Base-by-base conservation (phyloP, 30 jellyfish, hydroid and myxozoan species). In the Rhopilema esculentum region DNA sequence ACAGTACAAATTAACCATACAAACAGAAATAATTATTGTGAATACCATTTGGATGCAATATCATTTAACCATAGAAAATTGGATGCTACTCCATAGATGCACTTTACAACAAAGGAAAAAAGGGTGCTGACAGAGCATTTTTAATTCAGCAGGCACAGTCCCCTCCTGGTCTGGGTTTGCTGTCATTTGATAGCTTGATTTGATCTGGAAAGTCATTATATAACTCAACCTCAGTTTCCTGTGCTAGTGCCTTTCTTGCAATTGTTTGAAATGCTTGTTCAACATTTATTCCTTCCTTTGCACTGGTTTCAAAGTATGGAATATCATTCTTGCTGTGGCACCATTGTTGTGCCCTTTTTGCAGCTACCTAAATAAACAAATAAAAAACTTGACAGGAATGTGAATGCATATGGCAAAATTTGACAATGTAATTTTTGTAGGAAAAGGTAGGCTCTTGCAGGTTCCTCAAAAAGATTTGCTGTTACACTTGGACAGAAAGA, bases 311-410 rank as follows among this genome's bases (percentile, higher is more conserved):
- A 80, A 96, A 96, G 57, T 96, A 96, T 17, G 98, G 98, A 70
- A 96, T 92, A 69, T 96, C 98, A 86, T 92, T 96, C 74, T 96
- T 96, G 72, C 97, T 91, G 78, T 91, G 98, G 79, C 99, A 96
- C 99, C 99, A 96, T 77, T 92, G 98, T 66, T 96, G 98, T n/a
- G 99, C 99, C 61, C 98, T 92, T 85, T 96, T 96, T 29, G 98
- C 98, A 17, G 99, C 88, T 20, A 96, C 97, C 99, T 96, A 63
- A 27, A 62, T 21, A 72, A 4, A 40, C 57, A 40, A 40, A 12
- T 2, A 40, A 40, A 12, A 40, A 40, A 40, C 6, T 12, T 40
- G 57, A 12, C 6, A 2, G 57, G 9, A 40, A 40, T 6, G 9
- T 2, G 57, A 40, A 2, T 40, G 57, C 6, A 40, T 2, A 40